Base-by-base conservation (phyloP, 2,888 invertebrate genomes). In the Polydrusus tereticollis region DNA sequence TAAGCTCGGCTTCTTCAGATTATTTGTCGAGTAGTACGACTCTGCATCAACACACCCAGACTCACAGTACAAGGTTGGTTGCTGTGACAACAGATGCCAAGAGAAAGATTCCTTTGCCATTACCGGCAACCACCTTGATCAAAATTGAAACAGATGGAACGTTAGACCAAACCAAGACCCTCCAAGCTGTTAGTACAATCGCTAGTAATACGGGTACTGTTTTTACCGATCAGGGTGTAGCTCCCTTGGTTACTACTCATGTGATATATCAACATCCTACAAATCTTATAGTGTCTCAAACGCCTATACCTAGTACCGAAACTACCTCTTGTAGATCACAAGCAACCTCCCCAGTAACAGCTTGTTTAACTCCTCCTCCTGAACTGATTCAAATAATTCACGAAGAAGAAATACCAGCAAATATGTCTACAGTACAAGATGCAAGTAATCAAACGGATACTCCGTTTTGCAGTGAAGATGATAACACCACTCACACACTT, bases 371-470 rank as follows among this genome's bases (percentile, higher is more conserved):
- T 0, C 92, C 92, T 0, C 90, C 89, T 0, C 89, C 90, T 0
- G 89, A 89, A 77, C 70, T 67, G 0, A 12, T 73, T 12, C 80
- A 80, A 16, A 66, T 72, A 21, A 79, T 77, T 12, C 71, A 71
- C 78, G 80, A 20, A 87, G 88, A 14, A n/a, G n/a, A n/a, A n/a
- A n/a, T n/a, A 88, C 90, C 73, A 12, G 36, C 55, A 20, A 67
- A 60, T 16, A 67, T 41, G 21, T 76, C 77, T 12, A 63, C 73
- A 7, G 93, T 93, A n/a, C 94, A 90, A 82, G 94, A 94, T 80
- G 94, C 94, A 0, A 93, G 93, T 62, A 94, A 94, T 81, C 94
- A 95, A 85, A 94, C 94, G 0, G 94, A 94, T 80, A 91, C 92
- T 18, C 90, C 92, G 0, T 85, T 88, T 1, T 89, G 90, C 79